A percentile compares a stretch with the other conserved stretches of the same genome.
phyloP scores from a whole-genome alignment of 2,113 vertebrate genomes.

The Notothenia rossii region DNA sequence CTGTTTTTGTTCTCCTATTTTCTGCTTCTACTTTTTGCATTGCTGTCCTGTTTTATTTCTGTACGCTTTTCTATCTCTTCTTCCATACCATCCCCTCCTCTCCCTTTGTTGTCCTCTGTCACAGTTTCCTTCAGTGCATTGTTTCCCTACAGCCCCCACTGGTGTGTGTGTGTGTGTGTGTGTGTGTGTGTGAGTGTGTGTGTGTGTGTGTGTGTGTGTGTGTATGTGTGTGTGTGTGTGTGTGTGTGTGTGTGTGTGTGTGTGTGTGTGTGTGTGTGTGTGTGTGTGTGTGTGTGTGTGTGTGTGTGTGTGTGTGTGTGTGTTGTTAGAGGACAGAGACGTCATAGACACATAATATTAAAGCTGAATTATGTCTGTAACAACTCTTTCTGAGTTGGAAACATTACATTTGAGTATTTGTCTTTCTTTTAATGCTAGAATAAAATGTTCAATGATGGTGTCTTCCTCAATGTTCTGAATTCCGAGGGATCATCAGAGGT shows the following conservation, averaged over 20 bases:
- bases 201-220: too few species aligned
- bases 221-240: too few species aligned
- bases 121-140: conserved; percentile 41
- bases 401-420: conserved; percentile 7
- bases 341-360: not conserved
- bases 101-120: conserved; percentile 53
- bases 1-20: not conserved
- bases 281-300: too few species aligned
- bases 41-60: conserved; percentile 13
- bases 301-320: conserved; percentile 28
- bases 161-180: conserved; percentile 29
- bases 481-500: not conserved
- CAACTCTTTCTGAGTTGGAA: not conserved
- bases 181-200: conserved; percentile 4
- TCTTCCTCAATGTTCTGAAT: conserved; percentile 7
- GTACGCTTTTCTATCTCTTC: not conserved
- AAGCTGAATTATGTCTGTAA: not conserved
- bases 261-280: too few species aligned
- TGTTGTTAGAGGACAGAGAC: not conserved
- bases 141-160: conserved; percentile 19
- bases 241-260: too few species aligned
- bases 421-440: too few species aligned
- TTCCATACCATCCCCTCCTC: conserved; percentile 37
- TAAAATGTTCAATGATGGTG: not conserved
- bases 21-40: not conserved